phyloP scores from a whole-genome alignment of 1,140 invertebrate species.

The Drosophila arizonae region DNA sequence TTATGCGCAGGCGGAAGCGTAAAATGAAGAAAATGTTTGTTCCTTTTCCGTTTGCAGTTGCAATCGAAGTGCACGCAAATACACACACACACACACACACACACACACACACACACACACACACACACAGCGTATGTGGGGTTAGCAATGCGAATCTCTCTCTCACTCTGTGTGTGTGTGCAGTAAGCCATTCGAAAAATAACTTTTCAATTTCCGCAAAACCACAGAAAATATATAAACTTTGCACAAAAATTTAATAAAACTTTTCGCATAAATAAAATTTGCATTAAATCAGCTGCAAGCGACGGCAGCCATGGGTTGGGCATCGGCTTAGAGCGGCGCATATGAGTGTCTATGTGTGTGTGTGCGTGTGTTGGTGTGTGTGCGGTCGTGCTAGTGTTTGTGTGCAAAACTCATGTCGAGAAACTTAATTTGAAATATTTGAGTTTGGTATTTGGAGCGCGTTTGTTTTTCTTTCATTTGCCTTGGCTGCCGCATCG shows the following conservation, averaged over 20 bases:
- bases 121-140: constrained; percentile 8
- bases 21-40: constrained; percentile 78
- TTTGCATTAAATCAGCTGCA: constrained; percentile 81
- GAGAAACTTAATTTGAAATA: constrained; percentile 82
- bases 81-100: background rate
- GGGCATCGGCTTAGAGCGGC: constrained; percentile 33
- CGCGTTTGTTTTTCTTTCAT: constrained; percentile 62
- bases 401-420: constrained; percentile 74
- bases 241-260: constrained; percentile 82
- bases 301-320: constrained; percentile 50
- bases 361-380: constrained; percentile 17
- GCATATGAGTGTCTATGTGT: constrained; percentile 46
- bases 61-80: constrained; percentile 41
- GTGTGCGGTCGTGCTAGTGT: constrained; percentile 25
- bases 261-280: constrained; percentile 82
- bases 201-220: constrained; percentile 82
- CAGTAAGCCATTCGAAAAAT: constrained; percentile 77
- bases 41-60: constrained; percentile 74
- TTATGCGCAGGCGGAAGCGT: constrained; percentile 65
- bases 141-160: background rate
- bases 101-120: background rate
- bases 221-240: constrained; percentile 81
- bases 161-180: constrained; percentile 12
- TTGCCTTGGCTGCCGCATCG: constrained; percentile 54
- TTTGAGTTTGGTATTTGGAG: constrained; percentile 77